Base-by-base conservation (phyloP, 2,797 vertebrate genomes). In the Onychomys torridus region DNA sequence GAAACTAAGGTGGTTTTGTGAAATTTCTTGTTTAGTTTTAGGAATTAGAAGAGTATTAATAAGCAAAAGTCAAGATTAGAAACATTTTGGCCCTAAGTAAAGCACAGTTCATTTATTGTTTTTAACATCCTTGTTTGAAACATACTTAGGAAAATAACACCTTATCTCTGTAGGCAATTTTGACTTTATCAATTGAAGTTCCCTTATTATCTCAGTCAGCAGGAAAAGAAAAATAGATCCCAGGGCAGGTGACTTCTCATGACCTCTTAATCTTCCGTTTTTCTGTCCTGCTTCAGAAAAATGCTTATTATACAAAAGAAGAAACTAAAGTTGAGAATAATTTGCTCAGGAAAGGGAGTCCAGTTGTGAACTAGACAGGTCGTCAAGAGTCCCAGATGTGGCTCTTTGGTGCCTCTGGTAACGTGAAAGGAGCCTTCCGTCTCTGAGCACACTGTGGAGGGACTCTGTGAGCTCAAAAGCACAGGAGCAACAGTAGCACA, bases 241-340 rank as follows among this genome's bases (percentile, higher is more conserved):
- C 46, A 87, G 13, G 46, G 25, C 49, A 71, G 32, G 14, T 17
- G 49, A 27, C 67, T 37, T 87, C 34, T 87, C 67, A 40, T 55
- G 23, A 21, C 65, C 67, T 27, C 7, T 37, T 37, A 71, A 37
- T 71, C 52, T 52, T 73, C 25, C 37, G 9, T 52, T 55, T 87
- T 73, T 84, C 82, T 19, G 5, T 88, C 52, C 67, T 75, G 23
- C 25, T 27, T 59, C 49, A 73, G 52, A 89, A 82, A 43, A 57
- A 37, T 52, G 32, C 6, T 96, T 0, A 7, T 96, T 92, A 96
- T 82, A 89, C 52, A 67, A 77, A 93, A 75, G 76, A 89, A 11
- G 29, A 86, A 92, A 84, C 73, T 83, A n/a, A 93, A 93, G 16
- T 93, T 95, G 21, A 75, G 1, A 91, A 43, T 75, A 88, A 85